A percentile compares a stretch with the other conserved stretches of the same genome.
These are phyloP conservation scores for Seladonia tumulorum DNA, from an alignment of 2,888 invertebrate genomes.

Conservation along the genomic window DNA sequence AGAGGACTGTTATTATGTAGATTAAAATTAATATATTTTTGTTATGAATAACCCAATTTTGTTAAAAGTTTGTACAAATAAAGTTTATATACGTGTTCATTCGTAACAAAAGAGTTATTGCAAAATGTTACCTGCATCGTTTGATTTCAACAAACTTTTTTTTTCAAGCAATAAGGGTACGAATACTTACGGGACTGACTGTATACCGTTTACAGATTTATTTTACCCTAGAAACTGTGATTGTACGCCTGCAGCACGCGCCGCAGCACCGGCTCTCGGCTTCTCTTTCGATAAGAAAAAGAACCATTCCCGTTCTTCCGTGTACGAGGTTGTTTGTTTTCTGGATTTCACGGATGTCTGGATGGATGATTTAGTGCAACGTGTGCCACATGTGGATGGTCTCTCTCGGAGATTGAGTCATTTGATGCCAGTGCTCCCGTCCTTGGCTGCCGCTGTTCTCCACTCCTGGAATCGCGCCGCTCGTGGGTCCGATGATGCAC, in stretches of 20 bases:
- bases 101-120: too few species aligned
- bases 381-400: constrained; percentile 96
- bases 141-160: too few species aligned
- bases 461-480: constrained; percentile 59
- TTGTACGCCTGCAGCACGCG: constrained; percentile 13
- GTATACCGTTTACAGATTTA: constrained; percentile 42
- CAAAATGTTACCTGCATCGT: too few species aligned
- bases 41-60: too few species aligned
- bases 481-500: constrained; percentile 89
- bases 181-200: too few species aligned
- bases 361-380: constrained; percentile 82
- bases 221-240: constrained; percentile 41
- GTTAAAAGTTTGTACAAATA: too few species aligned
- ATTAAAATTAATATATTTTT: too few species aligned
- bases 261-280: background rate
- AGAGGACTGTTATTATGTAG: too few species aligned
- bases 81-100: too few species aligned
- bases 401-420: constrained; percentile 94
- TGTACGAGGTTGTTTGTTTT: background rate
- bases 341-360: background rate
- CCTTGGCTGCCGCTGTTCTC: constrained; percentile 87
- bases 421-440: constrained; percentile 95
- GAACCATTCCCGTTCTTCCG: background rate
- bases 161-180: too few species aligned
- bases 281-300: background rate